phyloP scores from a whole-genome alignment of 2,888 invertebrate genomes.

The Noctua fimbriata region DNA sequence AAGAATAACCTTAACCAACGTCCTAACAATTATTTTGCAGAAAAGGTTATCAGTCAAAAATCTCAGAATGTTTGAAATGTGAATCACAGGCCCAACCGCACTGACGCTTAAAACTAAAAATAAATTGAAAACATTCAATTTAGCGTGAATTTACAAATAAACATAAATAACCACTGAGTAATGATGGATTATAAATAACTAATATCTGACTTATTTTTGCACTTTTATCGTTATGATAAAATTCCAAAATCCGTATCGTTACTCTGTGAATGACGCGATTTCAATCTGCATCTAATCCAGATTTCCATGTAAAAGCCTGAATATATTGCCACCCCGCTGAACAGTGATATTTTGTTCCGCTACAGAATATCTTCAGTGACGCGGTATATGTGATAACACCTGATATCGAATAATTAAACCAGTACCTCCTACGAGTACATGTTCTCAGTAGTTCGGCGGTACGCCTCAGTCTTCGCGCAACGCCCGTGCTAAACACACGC shows the following conservation, averaged over 20 bases:
- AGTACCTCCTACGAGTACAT: conserved; percentile 48
- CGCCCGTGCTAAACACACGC: conserved; percentile 47
- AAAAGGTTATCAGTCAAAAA: conserved; percentile 42
- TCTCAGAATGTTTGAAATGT: conserved; percentile 35
- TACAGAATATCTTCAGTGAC: conserved; percentile 51
- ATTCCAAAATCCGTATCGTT: conserved; percentile 33
- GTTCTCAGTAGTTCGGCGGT: conserved; percentile 7
- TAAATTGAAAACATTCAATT: conserved; percentile 30
- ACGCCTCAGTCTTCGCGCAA: conserved; percentile 58
- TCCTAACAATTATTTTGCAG: conserved; percentile 29
- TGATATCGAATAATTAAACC: conserved; percentile 66
- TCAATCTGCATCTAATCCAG: conserved; percentile 54
- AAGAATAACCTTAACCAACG: conserved; percentile 48
- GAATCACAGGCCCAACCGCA: conserved; percentile 43
- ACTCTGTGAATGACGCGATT: conserved; percentile 18
- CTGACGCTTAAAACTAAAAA: conserved; percentile 38
- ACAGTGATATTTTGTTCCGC: conserved; percentile 44
- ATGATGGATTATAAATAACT: conserved; percentile 44
- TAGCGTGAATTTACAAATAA: conserved; percentile 13
- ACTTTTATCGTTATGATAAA: conserved; percentile 33
- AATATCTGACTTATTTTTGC: conserved; percentile 38
- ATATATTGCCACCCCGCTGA: conserved; percentile 31
- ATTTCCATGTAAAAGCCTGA: conserved; percentile 49
- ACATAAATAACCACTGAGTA: conserved; percentile 45
- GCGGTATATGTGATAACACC: conserved; percentile 60